Base-by-base conservation (phyloP, 2,888 invertebrate genomes). In the Seira musarum region DNA sequence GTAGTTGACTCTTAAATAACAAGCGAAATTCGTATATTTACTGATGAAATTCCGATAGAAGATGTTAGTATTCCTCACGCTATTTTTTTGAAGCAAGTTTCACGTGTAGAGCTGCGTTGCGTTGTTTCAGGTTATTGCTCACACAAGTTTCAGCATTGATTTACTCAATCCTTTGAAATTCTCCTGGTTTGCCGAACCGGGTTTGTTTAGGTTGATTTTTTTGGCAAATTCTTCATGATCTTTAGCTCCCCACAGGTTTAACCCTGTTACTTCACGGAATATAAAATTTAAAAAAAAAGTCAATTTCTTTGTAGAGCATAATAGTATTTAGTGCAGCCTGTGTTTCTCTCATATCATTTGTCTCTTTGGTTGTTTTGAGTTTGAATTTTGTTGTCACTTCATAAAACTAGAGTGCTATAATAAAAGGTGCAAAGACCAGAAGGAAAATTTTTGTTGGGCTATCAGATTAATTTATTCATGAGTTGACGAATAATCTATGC, bases 401-500 rank as follows among this genome's bases (percentile, higher is more conserved):
- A 57, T 57, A 57, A 57, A 57, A 40, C 13, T 13, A 15, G 57
- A 17, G 57, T 57, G 57, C n/a, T 57, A n/a, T 57, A n/a, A n/a
- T n/a, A n/a, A n/a, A 57, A 57, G 17, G 57, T 15, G 57, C 57
- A 57, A 57, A 57, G 40, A 40, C 40, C 40, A 40, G 40, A 40
- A 40, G 40, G 40, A 40, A 40, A 40, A 40, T 40, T 40, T 40
- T 40, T 40, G 13, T 13, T 40, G 40, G 57, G 57, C n/a, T n/a
- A 17, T 57, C n/a, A 57, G 17, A 57, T 17, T 57, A 57, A 57
- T 57, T 57, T 57, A 57, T 57, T 57, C 57, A 57, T 15, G 57
- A 57, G 57, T 8, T 5, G 13, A 40, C 13, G 40, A 13, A 57
- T 57, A 15, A 57, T 57, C 57, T 57, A 17, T 57, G 57, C 17